These are phyloP conservation scores for Sminthurinus aureus DNA, from an alignment of 2,888 invertebrate genomes.

Conservation along the genomic window DNA sequence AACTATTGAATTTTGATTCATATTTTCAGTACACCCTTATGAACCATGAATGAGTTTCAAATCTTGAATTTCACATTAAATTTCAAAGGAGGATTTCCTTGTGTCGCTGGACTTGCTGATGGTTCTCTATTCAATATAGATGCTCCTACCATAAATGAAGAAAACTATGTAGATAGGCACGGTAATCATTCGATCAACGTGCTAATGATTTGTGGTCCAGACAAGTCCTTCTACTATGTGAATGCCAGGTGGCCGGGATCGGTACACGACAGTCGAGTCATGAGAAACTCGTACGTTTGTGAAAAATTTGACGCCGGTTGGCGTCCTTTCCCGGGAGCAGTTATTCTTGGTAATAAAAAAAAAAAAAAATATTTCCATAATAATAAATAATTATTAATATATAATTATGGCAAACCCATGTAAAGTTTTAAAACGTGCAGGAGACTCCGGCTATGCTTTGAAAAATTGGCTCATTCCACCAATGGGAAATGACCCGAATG, in stretches of 20 bases:
- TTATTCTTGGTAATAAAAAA: slow-evolving; percentile 47
- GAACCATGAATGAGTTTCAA: too few species aligned
- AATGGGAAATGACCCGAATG: neutral
- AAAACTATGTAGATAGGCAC: slow-evolving; percentile 45
- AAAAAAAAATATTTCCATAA: too few species aligned
- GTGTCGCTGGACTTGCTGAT: slow-evolving; percentile 45
- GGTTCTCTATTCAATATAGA: slow-evolving; percentile 44
- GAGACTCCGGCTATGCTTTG: slow-evolving; percentile 27
- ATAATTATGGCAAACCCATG: too few species aligned
- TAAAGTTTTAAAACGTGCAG: neutral
- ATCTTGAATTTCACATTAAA: too few species aligned
- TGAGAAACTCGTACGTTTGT: slow-evolving; percentile 41
- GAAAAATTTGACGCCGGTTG: slow-evolving; percentile 42
- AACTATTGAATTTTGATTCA: neutral
- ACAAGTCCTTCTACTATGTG: slow-evolving; percentile 40
- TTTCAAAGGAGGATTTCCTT: slow-evolving; percentile 47
- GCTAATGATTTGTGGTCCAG: slow-evolving; percentile 47
- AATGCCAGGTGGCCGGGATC: slow-evolving; percentile 44
- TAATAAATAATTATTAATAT: too few species aligned
- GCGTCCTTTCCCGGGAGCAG: slow-evolving; percentile 49
- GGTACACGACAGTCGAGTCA: slow-evolving; percentile 46
- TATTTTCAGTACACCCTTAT: neutral
- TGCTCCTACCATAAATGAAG: slow-evolving; percentile 43
- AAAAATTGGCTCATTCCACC: slow-evolving; percentile 30
- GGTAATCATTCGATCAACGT: slow-evolving; percentile 50